A percentile compares a stretch with the other conserved stretches of the same genome.
phyloP scores from a whole-genome alignment of 2,888 invertebrate genomes.

The Clivina fossor region DNA sequence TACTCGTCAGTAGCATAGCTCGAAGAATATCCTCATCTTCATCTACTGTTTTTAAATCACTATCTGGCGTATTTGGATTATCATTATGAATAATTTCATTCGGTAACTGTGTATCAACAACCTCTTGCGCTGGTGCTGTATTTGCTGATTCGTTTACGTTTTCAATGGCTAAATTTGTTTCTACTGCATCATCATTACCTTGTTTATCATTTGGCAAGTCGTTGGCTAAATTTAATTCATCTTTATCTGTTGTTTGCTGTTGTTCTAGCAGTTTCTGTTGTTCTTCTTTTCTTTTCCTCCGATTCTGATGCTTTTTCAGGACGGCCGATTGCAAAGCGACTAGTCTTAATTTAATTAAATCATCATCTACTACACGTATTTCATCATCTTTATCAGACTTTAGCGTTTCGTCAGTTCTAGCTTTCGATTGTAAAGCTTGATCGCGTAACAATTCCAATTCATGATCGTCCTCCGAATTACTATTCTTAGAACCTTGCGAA shows the following conservation, averaged over 20 bases:
- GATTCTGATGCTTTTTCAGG: slow-evolving; percentile 64
- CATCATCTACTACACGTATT: slow-evolving; percentile 53
- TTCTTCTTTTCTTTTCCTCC: slow-evolving; percentile 53
- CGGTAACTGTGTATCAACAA: neutral
- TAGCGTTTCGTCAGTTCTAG: slow-evolving; percentile 54
- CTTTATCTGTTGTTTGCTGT: slow-evolving; percentile 24
- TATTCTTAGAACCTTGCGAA: slow-evolving; percentile 29
- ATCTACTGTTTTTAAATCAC: no score
- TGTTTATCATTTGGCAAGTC: neutral
- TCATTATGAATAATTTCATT: neutral
- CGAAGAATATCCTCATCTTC: slow-evolving; percentile 65
- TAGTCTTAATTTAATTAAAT: slow-evolving; percentile 63
- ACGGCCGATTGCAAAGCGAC: slow-evolving; percentile 71
- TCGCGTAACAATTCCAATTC: slow-evolving; percentile 37
- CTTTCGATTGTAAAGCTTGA: slow-evolving; percentile 19
- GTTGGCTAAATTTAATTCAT: neutral
- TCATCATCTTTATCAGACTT: slow-evolving; percentile 24
- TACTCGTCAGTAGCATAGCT: slow-evolving; percentile 61
- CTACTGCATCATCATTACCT: neutral
- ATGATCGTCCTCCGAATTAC: slow-evolving; percentile 34
- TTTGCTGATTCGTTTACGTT: neutral
- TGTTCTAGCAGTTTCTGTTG: slow-evolving; percentile 37
- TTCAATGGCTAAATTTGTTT: slow-evolving; percentile 16
- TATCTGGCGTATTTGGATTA: no score
- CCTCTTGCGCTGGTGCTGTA: neutral